Percentiles rank a stretch among this genome's conserved stretches.
Evolutionary conservation across 2,888 invertebrate species (phyloP).

Genomic region (Platycnemis pennipes): DNA sequence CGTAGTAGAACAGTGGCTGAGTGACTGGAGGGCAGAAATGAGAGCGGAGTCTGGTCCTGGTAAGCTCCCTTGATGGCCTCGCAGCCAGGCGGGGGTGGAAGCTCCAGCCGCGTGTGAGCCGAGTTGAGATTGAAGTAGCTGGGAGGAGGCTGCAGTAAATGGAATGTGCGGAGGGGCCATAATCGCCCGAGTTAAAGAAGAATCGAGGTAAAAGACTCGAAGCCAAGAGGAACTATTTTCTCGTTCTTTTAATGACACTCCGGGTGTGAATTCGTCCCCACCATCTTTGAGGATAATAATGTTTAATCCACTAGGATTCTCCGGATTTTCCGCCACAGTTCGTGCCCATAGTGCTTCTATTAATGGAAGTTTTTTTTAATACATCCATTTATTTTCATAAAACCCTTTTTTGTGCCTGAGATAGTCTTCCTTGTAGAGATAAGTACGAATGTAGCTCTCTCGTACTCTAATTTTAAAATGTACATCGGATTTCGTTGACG

Average conservation of each 20-base stretch:
- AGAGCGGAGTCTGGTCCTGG: constrained; percentile 7
- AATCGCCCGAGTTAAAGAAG: not conserved
- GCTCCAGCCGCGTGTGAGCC: constrained; percentile 13
- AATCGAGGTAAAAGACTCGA: not conserved
- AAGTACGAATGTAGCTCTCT: too few species aligned
- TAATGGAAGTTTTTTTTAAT: not conserved
- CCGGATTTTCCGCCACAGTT: not conserved
- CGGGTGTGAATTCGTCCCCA: not conserved
- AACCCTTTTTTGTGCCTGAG: too few species aligned
- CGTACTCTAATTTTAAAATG: too few species aligned
- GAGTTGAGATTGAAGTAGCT: constrained; percentile 9
- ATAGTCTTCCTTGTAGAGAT: too few species aligned
- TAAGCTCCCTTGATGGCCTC: constrained; percentile 35
- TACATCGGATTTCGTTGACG: too few species aligned
- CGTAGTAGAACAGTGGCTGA: not conserved
- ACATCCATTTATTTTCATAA: too few species aligned
- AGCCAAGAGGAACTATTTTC: not conserved
- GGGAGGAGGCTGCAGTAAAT: not conserved
- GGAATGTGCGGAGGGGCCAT: not conserved
- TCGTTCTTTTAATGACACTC: not conserved
- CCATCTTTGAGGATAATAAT: not conserved
- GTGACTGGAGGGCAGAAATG: not conserved
- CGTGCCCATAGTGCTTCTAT: not conserved
- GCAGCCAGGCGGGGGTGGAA: not conserved
- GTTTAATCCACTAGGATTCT: not conserved